Percentiles rank a stretch among this genome's conserved stretches.
Conservation (phyloP, 2,888 invertebrate genomes). For the Allacma fusca region DNA sequence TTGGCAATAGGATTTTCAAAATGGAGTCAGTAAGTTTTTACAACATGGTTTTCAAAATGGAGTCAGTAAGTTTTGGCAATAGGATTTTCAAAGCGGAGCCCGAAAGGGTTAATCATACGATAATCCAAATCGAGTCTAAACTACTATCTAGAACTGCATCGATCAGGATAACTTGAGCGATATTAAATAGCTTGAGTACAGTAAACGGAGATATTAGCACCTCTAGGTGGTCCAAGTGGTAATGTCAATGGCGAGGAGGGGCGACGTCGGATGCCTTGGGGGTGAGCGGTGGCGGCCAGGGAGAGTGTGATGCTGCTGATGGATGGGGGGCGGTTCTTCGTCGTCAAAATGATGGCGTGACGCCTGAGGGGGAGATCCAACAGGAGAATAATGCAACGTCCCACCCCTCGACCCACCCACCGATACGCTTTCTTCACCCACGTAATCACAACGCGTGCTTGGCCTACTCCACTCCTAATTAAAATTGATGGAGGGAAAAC, state of each 20-base stretch:
- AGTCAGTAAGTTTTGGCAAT: too few relatives aligned
- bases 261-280: conserved; percentile 60
- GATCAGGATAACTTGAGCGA: too few relatives aligned
- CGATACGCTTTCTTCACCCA: conserved; percentile 61
- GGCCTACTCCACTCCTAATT: conserved; percentile 61
- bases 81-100: too few relatives aligned
- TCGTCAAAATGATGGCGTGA: conserved; percentile 61
- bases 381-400: conserved; percentile 60
- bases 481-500: not conserved
- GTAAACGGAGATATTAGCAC: not conserved
- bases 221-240: conserved; percentile 59
- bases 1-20: not conserved
- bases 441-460: conserved; percentile 62
- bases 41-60: not conserved
- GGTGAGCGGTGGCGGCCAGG: conserved; percentile 60
- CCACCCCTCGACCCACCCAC: conserved; percentile 61
- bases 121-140: too few relatives aligned
- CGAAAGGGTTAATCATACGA: too few relatives aligned
- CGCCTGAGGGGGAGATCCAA: conserved; percentile 61
- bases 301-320: conserved; percentile 62
- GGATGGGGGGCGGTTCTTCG: conserved; percentile 61
- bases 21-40: not conserved
- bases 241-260: conserved; percentile 62
- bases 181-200: too few relatives aligned
- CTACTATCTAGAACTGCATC: too few relatives aligned